phyloP scores from a whole-genome alignment of 2,797 vertebrate species.

The Melanotaenia nigrans region DNA sequence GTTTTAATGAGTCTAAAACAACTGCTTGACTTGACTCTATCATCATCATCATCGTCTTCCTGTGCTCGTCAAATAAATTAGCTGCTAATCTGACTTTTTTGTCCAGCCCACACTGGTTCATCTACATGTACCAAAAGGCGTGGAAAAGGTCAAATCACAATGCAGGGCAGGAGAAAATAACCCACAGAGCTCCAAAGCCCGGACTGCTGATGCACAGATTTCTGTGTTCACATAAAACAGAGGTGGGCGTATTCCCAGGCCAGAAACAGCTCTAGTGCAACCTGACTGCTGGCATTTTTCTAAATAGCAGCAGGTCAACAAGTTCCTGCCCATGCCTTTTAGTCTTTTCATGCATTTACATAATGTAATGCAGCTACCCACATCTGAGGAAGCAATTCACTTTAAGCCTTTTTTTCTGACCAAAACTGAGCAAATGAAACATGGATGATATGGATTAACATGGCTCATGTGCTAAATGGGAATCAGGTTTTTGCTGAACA shows the following conservation, averaged over 20 bases:
- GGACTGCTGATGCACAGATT: conserved; percentile 18
- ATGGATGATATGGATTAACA: conserved; percentile 26
- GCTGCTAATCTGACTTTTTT: conserved; percentile 52
- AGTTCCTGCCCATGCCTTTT: conserved; percentile 45
- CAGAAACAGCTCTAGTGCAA: conserved; percentile 41
- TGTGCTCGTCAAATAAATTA: conserved; percentile 70
- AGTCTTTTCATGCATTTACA: conserved; percentile 52
- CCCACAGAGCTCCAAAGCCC: conserved; percentile 3
- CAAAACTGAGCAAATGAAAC: conserved; percentile 14
- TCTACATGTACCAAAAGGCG: conserved; percentile 58
- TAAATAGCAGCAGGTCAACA: conserved; percentile 64
- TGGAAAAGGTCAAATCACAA: conserved; percentile 60
- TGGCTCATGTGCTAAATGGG: neutral
- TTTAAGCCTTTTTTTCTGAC: conserved; percentile 8
- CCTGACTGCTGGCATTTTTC: conserved; percentile 56
- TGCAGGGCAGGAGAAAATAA: conserved; percentile 28
- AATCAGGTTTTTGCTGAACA: neutral
- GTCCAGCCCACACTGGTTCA: conserved; percentile 45
- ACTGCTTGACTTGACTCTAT: conserved; percentile 64
- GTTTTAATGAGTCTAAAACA: conserved; percentile 77
- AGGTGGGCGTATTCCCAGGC: conserved; percentile 56
- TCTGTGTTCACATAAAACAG: conserved; percentile 17
- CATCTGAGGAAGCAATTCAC: conserved; percentile 28
- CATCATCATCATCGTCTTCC: conserved; percentile 36
- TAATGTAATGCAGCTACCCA: conserved; percentile 44